These are phyloP conservation scores for Macaria notata DNA, from an alignment of 2,888 invertebrate genomes.

Conservation along the genomic window DNA sequence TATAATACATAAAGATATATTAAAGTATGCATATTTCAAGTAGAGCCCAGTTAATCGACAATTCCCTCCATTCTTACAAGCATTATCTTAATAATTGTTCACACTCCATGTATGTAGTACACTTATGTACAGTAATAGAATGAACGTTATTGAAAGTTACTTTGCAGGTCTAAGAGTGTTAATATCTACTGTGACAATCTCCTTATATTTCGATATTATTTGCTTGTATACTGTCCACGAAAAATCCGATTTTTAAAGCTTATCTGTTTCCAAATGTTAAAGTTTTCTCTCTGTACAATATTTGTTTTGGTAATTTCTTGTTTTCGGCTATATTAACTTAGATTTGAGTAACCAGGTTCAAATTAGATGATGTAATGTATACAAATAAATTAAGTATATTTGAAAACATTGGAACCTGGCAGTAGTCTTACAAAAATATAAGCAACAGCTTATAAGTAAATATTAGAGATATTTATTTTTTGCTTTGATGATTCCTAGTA, in stretches of 20 bases:
- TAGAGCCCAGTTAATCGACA: background rate
- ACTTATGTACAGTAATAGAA: constrained; percentile 47
- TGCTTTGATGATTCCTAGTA: background rate
- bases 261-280: constrained; percentile 6
- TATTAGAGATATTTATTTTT: background rate
- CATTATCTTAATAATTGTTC: background rate
- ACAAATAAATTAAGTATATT: too few species aligned
- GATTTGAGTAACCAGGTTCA: too few species aligned
- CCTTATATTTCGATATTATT: constrained; percentile 55
- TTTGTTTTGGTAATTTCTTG: too few species aligned
- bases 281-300: too few species aligned
- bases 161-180: constrained; percentile 75
- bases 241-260: constrained; percentile 13
- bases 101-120: constrained; percentile 15
- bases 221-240: constrained; percentile 62
- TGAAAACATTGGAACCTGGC: too few species aligned
- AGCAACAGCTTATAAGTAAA: too few species aligned
- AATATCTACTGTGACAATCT: constrained; percentile 74
- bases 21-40: too few species aligned
- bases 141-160: constrained; percentile 55
- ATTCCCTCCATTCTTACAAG: background rate
- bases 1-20: too few species aligned
- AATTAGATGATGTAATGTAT: too few species aligned
- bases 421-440: too few species aligned
- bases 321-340: too few species aligned